Percentiles rank a stretch among this genome's conserved stretches.
phyloP scores from a whole-genome alignment of 1,140 invertebrate species.

The Teleopsis dalmanni region DNA sequence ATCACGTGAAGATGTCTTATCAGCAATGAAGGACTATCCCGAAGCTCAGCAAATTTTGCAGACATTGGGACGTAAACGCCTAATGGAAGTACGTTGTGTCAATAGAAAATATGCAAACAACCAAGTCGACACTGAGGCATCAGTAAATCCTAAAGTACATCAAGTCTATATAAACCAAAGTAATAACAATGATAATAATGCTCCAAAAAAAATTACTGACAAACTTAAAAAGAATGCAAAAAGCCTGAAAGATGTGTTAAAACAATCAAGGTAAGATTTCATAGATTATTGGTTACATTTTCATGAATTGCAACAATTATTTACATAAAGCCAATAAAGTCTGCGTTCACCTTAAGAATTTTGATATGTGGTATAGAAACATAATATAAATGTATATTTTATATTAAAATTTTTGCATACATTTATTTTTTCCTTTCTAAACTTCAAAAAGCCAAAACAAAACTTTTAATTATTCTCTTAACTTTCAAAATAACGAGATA shows the following conservation, averaged over 20 bases:
- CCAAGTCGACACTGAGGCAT: slow-evolving; percentile 30
- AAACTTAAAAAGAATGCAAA: slow-evolving; percentile 77
- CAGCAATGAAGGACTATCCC: slow-evolving; percentile 93
- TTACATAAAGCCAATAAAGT: no score
- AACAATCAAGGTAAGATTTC: slow-evolving; percentile 49
- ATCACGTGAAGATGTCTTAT: slow-evolving; percentile 87
- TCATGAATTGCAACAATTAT: no score
- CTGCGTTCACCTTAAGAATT: no score
- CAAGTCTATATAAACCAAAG: slow-evolving; percentile 47
- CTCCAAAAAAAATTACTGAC: slow-evolving; percentile 68
- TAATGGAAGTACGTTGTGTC: slow-evolving; percentile 71
- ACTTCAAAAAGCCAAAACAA: no score
- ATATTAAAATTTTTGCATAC: no score
- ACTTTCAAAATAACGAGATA: no score
- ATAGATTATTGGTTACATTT: background rate
- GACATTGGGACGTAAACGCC: slow-evolving; percentile 72
- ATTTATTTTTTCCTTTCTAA: no score
- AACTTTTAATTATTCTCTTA: no score
- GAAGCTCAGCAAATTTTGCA: slow-evolving; percentile 91
- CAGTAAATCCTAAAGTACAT: slow-evolving; percentile 31
- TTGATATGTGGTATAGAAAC: no score
- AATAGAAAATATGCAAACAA: slow-evolving; percentile 42
- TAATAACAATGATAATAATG: slow-evolving; percentile 57
- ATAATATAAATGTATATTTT: no score
- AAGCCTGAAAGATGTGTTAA: slow-evolving; percentile 59